Percentiles rank a stretch among this genome's conserved stretches.
These are phyloP conservation scores for Phodopus roborovskii DNA, from an alignment of 2,113 vertebrate species.

Conservation along the genomic window DNA sequence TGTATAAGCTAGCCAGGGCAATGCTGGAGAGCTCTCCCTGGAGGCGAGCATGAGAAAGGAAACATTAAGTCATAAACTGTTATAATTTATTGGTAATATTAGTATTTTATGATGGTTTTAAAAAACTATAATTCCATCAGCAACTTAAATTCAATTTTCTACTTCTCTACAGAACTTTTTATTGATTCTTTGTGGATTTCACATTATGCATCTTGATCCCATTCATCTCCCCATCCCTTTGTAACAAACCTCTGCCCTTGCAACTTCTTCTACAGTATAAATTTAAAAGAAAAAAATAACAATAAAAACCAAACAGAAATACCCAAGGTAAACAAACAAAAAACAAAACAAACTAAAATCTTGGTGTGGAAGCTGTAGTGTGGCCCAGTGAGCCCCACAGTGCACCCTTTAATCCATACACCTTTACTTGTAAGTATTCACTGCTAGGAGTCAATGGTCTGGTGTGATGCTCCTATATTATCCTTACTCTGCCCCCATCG, in stretches of 20 bases:
- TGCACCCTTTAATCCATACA: neutral
- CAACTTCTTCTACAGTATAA: neutral
- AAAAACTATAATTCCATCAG: neutral
- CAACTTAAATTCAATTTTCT: neutral
- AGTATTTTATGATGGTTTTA: neutral
- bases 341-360: neutral
- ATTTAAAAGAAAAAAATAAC: neutral
- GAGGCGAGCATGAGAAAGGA: neutral
- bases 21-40: neutral
- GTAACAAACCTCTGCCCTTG: neutral
- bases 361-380: neutral
- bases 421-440: neutral
- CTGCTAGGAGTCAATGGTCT: neutral
- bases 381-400: neutral
- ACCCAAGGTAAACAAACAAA: neutral
- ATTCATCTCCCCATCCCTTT: too few species aligned
- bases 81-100: neutral
- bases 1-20: neutral
- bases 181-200: too few species aligned
- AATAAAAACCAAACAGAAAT: neutral
- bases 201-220: too few species aligned
- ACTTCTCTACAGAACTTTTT: neutral
- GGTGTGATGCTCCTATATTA: neutral
- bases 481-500: fast-evolving
- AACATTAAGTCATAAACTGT: neutral